Conservation (phyloP, 2,113 vertebrate species). For the Percopsis transmontana region DNA sequence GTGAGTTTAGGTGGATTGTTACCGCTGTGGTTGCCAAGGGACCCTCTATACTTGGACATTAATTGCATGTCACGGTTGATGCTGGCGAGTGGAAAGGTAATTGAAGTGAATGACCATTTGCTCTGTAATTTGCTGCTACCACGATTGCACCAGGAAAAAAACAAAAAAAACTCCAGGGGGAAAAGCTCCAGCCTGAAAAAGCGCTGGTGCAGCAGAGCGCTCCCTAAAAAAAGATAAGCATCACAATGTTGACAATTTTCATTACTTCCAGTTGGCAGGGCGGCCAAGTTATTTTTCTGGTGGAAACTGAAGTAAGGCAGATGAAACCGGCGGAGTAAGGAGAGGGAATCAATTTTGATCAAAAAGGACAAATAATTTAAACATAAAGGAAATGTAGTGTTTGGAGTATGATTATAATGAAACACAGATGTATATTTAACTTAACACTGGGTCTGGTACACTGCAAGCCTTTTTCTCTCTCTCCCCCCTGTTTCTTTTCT, state of each 20-base stretch:
- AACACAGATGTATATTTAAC: conserved; percentile 77
- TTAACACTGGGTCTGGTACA: conserved; percentile 64
- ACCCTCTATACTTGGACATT: conserved; percentile 65
- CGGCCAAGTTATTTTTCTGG: conserved; percentile 65
- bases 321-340: conserved; percentile 65
- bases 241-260: conserved; percentile 77
- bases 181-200: conserved; percentile 66
- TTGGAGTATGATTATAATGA: conserved; percentile 79
- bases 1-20: conserved; percentile 42
- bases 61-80: conserved; percentile 72
- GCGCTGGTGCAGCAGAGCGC: conserved; percentile 61
- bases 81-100: conserved; percentile 64
- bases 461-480: background rate
- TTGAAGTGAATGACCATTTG: conserved; percentile 76
- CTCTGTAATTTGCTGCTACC: conserved; percentile 76
- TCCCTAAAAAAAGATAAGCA: conserved; percentile 76
- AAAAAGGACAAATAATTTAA: conserved; percentile 80
- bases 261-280: conserved; percentile 74
- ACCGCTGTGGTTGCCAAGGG: conserved; percentile 45
- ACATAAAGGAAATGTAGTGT: conserved; percentile 79
- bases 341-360: conserved; percentile 75
- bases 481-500: conserved; percentile 40
- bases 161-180: conserved; percentile 57
- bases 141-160: conserved; percentile 64
- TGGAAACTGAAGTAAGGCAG: conserved; percentile 71